phyloP scores from a whole-genome alignment of 37 sponge, comb jelly and placozoan genomes.

The Haliclona indistincta region DNA sequence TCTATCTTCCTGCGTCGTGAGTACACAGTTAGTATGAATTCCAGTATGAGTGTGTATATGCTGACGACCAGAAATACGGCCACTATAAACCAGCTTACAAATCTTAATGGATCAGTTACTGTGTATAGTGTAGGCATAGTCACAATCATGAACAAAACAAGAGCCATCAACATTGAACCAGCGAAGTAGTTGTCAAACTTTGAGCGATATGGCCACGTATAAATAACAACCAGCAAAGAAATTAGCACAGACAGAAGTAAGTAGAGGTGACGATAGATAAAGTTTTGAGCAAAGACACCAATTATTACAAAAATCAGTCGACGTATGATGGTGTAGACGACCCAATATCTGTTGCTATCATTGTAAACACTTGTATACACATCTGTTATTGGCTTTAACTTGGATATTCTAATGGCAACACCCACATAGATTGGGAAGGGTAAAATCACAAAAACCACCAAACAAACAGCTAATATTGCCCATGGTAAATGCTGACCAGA shows the following conservation, averaged over 20 bases:
- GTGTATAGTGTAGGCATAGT: constrained; percentile 32
- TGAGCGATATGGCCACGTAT: constrained; percentile 54
- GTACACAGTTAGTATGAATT: not conserved
- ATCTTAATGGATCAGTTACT: not conserved
- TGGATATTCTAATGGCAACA: constrained; percentile 23
- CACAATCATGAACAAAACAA: constrained; percentile 27
- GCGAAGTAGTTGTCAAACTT: constrained; percentile 52
- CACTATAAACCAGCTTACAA: constrained; percentile 12
- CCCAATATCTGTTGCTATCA: constrained; percentile 61
- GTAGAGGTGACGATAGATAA: constrained; percentile 29
- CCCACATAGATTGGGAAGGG: constrained; percentile 59
- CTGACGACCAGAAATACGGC: not conserved
- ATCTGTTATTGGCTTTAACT: constrained; percentile 65
- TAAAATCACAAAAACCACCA: constrained; percentile 27
- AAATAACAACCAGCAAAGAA: constrained; percentile 18
- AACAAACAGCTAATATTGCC: constrained; percentile 43
- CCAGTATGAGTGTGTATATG: not conserved
- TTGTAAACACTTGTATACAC: constrained; percentile 51
- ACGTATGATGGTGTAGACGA: constrained; percentile 20
- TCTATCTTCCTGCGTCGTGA: not conserved
- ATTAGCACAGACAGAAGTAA: constrained; percentile 19
- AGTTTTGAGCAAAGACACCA: constrained; percentile 58
- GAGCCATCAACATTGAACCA: constrained; percentile 22
- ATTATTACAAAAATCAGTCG: constrained; percentile 49
- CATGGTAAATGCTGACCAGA: constrained; percentile 46